Base-by-base conservation (phyloP, 2,797 vertebrate genomes). In the Brachyrhaphis roseni region DNA sequence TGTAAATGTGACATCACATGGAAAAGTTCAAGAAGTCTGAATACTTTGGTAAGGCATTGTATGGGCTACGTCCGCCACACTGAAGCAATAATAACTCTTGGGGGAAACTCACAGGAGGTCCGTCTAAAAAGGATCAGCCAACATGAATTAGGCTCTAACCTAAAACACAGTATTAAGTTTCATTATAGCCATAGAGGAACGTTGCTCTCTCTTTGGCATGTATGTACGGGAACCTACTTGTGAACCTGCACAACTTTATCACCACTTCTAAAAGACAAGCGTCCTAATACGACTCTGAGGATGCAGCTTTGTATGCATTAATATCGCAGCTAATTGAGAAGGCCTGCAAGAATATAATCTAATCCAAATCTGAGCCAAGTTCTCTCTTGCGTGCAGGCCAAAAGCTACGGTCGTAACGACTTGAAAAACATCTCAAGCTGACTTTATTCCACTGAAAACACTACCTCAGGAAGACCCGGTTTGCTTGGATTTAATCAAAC, bases 141-240 rank as follows among this genome's bases (percentile, higher is more conserved):
- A 31, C 77, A 75, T 72, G 12, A 77, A 81, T 80, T 83, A 82
- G 81, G 85, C n/a, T 13, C 78, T 77, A 83, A 87, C 83, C 84
- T 82, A 39, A 83, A 87, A 91, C 82, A 92, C 18, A 26, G 8
- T 68, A 68, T 93, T 84, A 81, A 15, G 82, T 92, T 94, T 92
- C 88, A 88, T 85, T 91, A 87, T 81, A 51, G n/a, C 28, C 68
- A 85, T 74, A 83, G 82, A 84, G 31, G 18, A 84, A 76, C 74
- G 68, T 66, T 74, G 68, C 66, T 81, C 75, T 78, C 49, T 75
- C 64, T 78, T 34, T 34, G 10, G 77, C 78, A 66, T 49, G 46
- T 34, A 49, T 41, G 20, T 6, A 72, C 84, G 39, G 72, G 62
- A 78, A 62, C 18, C 5, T 73, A 28, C 64, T 46, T 78, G n/a